Percentiles rank a stretch among this genome's conserved stretches.
Evolutionary conservation across 2,888 invertebrate genomes (phyloP).

Genomic region (Parthenolecanium corni): DNA sequence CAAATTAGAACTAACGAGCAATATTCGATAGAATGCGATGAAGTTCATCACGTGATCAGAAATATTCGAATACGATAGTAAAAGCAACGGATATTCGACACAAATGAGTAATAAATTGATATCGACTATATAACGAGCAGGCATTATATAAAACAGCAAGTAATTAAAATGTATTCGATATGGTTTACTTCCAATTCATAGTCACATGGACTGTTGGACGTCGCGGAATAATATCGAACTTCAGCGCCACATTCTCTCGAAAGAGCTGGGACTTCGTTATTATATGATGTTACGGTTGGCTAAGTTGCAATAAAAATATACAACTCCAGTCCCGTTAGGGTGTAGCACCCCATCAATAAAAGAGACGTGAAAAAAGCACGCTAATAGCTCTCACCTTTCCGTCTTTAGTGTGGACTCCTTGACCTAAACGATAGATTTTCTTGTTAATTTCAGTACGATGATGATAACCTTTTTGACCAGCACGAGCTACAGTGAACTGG

Average conservation of each 20-base stretch:
- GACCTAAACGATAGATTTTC: conserved; percentile 96
- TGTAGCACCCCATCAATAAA: conserved; percentile 52
- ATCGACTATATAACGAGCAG: too few species aligned
- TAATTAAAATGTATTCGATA: too few species aligned
- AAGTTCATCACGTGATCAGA: too few species aligned
- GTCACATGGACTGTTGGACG: too few species aligned
- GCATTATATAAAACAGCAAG: too few species aligned
- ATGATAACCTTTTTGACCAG: conserved; percentile 99
- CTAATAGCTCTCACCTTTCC: conserved; percentile 43
- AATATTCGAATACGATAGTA: too few species aligned
- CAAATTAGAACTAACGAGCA: too few species aligned
- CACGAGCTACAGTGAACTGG: conserved; percentile 96
- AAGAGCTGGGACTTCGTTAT: conserved; percentile 6
- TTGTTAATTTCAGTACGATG: conserved; percentile 99
- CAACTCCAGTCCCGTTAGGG: conserved; percentile 20
- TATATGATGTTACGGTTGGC: conserved; percentile 29
- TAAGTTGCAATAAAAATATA: conserved; percentile 9
- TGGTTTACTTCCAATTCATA: too few species aligned
- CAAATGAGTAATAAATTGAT: too few species aligned
- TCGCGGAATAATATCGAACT: background rate
- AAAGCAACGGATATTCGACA: too few species aligned
- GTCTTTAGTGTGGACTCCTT: conserved; percentile 50
- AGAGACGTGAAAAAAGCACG: background rate
- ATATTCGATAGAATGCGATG: too few species aligned
- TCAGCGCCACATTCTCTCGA: background rate